These are phyloP conservation scores for Ennomos erosarius DNA, from an alignment of 2,888 invertebrate genomes.

Conservation along the genomic window DNA sequence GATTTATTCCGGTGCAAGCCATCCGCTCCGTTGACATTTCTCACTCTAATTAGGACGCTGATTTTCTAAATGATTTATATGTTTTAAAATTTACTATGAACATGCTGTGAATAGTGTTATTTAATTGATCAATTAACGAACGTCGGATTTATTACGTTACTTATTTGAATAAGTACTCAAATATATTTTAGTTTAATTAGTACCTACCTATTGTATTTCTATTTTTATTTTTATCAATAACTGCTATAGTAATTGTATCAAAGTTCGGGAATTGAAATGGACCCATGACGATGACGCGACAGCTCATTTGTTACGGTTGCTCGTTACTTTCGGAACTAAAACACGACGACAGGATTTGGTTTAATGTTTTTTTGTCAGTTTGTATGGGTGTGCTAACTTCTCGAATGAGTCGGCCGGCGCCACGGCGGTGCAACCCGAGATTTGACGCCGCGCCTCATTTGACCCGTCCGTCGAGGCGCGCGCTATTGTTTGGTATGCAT, in stretches of 20 bases:
- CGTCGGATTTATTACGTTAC: constrained; percentile 28
- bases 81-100: constrained; percentile 52
- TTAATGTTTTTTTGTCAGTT: constrained; percentile 66
- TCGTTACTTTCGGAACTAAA: constrained; percentile 73
- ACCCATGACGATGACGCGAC: constrained; percentile 42
- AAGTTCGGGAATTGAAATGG: constrained; percentile 43
- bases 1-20: constrained; percentile 75
- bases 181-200: neutral
- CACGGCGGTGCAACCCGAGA: constrained; percentile 79
- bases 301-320: constrained; percentile 68
- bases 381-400: constrained; percentile 73
- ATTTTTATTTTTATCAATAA: constrained; percentile 13
- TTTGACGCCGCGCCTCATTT: constrained; percentile 79
- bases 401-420: constrained; percentile 73
- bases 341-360: constrained; percentile 63
- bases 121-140: constrained; percentile 46
- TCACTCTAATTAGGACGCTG: constrained; percentile 76
- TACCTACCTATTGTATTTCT: neutral
- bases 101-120: constrained; percentile 38
- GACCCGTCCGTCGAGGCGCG: constrained; percentile 69
- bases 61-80: constrained; percentile 71
- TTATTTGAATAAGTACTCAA: constrained; percentile 11
- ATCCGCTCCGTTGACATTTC: constrained; percentile 73
- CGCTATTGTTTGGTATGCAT: constrained; percentile 73
- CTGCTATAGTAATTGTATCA: constrained; percentile 7